A percentile compares a stretch with the other conserved stretches of the same genome.
phyloP scores from a whole-genome alignment of 2,888 invertebrate genomes.

The Crocallis elinguaria region DNA sequence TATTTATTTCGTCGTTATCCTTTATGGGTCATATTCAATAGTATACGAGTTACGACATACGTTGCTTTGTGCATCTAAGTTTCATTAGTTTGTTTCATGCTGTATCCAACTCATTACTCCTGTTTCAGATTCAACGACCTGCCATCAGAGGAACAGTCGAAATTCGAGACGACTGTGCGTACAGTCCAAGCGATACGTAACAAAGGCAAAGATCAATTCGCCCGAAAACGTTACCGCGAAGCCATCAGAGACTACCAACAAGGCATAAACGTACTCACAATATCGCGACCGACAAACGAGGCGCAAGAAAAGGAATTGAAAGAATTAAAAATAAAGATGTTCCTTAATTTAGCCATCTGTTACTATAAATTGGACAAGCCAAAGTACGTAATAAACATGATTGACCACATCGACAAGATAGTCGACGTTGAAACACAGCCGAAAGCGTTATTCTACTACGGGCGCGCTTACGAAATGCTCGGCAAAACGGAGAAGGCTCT shows the following conservation, averaged over 20 bases:
- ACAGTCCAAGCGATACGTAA: constrained; percentile 64
- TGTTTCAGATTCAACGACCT: constrained; percentile 70
- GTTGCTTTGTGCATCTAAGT: too few species aligned
- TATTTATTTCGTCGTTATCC: too few species aligned
- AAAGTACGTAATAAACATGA: constrained; percentile 64
- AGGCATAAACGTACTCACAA: constrained; percentile 56
- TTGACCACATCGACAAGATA: constrained; percentile 62
- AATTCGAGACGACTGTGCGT: constrained; percentile 59
- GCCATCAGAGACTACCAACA: constrained; percentile 69
- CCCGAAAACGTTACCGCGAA: constrained; percentile 51
- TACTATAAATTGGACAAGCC: constrained; percentile 70
- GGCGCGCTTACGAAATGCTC: constrained; percentile 60
- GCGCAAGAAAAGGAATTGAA: constrained; percentile 54
- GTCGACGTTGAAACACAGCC: constrained; percentile 65
- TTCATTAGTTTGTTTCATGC: too few species aligned
- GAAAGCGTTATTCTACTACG: constrained; percentile 71
- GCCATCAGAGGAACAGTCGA: constrained; percentile 65
- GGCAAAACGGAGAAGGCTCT: constrained; percentile 62
- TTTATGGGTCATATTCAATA: too few species aligned
- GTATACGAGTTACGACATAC: too few species aligned
- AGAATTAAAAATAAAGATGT: constrained; percentile 57
- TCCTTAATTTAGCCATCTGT: constrained; percentile 70
- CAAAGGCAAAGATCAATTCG: constrained; percentile 60
- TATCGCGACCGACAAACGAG: constrained; percentile 53
- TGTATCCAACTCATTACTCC: too few species aligned